Evolutionary conservation across 2,888 invertebrate genomes (phyloP).

Genomic region (Polyploca ridens): DNA sequence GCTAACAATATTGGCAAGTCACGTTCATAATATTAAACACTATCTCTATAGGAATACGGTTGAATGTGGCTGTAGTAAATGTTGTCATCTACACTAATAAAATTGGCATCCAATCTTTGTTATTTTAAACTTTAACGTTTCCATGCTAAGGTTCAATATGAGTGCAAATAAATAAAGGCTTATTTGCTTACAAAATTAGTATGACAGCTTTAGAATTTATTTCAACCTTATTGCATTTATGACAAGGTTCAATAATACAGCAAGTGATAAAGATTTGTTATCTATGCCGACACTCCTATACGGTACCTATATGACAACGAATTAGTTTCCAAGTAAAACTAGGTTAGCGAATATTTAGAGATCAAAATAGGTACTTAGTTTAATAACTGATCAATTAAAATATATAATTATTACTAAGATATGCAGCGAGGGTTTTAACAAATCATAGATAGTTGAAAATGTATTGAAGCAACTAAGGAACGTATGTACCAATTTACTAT

Average conservation of each 20-base stretch:
- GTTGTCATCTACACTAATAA: constrained; percentile 13
- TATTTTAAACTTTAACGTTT: constrained; percentile 8
- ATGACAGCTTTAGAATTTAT: not conserved
- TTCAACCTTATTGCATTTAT: constrained; percentile 16
- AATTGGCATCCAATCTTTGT: not conserved
- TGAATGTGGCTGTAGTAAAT: not conserved
- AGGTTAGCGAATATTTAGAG: not conserved
- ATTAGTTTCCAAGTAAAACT: not conserved
- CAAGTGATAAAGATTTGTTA: constrained; percentile 24
- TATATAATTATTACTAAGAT: not conserved
- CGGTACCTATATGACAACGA: constrained; percentile 23
- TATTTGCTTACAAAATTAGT: constrained; percentile 18
- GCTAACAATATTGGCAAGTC: constrained; percentile 16
- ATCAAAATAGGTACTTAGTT: not conserved
- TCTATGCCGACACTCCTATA: constrained; percentile 32
- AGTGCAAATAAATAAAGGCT: not conserved
- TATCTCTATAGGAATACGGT: not conserved
- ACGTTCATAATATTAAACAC: not conserved
- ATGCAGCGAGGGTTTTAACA: not conserved
- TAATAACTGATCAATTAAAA: not conserved
- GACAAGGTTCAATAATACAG: constrained; percentile 4
- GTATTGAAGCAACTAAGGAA: too few relatives aligned
- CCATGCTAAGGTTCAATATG: not conserved
- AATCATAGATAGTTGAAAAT: not conserved
- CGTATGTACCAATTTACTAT: too few relatives aligned